Evolutionary conservation across 2,113 vertebrate species (phyloP), one percentile per base, ranked within the genome.

Genomic region (Dinomys branickii): DNA sequence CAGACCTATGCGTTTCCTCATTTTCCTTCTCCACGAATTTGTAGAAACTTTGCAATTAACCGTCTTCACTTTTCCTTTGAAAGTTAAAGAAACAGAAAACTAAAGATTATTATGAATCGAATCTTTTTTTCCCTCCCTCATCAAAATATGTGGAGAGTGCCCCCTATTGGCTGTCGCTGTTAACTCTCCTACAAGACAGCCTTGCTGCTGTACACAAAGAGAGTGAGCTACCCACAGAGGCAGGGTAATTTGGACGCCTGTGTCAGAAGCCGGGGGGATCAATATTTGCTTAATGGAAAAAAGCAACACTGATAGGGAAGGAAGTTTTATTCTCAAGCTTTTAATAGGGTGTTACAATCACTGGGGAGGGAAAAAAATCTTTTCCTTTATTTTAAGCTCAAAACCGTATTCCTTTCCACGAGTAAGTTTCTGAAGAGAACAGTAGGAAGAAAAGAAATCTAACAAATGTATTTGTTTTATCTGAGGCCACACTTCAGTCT

Each of bases 261-360:
- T 97, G 96, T 96, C 94, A 96, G 97, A 87, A 96, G 58, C 30
- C 19, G 85, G 92, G 93, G 67, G 73, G 16, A 98, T 98, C 98
- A 97, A 98, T 98, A 98, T 98, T 98, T 97, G 59, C 96, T 97
- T 98, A 98, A 98, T 98, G 97, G 97, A 98, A 97, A 98, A 94
- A 97, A 52, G 90, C 93, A 98, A 82, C 89, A 96, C 47, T 94
- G 96, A 94, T 86, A 92, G 78, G 44, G 67, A 94, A 94, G 90
- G 92, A 96, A 97, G 67, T 97, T 97, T 97, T 97, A 97, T 88
- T 97, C 56, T 61, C 82, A 81, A 90, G 88, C 59, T 96, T 92
- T 96, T 92, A 94, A 97, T 96, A 92, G 78, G 78, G 38, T 95
- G 47, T 92, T 95, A 85, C 61, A 96, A 77, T 56, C 78, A 83